These are phyloP conservation scores for Amniataba percoides DNA, from an alignment of 2,797 vertebrate genomes.

Conservation along the genomic window DNA sequence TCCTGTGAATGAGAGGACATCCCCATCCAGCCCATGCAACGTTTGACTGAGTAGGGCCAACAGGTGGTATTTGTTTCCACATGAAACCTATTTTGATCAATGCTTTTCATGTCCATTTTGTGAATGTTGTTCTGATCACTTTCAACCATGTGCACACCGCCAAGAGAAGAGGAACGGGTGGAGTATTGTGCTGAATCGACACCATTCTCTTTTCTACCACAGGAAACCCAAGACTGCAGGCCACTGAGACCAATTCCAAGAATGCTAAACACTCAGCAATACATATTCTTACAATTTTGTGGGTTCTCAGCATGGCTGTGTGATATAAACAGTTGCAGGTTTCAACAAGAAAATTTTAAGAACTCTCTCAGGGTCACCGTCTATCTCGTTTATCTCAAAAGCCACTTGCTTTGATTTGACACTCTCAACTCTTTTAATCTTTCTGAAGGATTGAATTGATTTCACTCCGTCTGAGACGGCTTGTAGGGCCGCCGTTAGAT, in stretches of 20 bases:
- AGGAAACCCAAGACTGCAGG: slow-evolving; percentile 64
- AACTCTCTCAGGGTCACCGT: slow-evolving; percentile 13
- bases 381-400: slow-evolving; percentile 50
- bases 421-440: slow-evolving; percentile 48
- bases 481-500: slow-evolving; percentile 44
- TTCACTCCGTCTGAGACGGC: slow-evolving; percentile 47
- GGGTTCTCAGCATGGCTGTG: slow-evolving; percentile 40
- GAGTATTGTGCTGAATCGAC: slow-evolving; percentile 19
- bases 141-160: slow-evolving; percentile 16
- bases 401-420: slow-evolving; percentile 18
- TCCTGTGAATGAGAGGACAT: slow-evolving; percentile 18
- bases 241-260: slow-evolving; percentile 53
- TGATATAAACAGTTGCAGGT: slow-evolving; percentile 55
- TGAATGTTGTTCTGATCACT: slow-evolving; percentile 5
- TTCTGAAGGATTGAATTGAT: slow-evolving; percentile 55
- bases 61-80: slow-evolving; percentile 12
- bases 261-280: slow-evolving; percentile 70
- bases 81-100: background rate
- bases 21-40: background rate
- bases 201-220: background rate
- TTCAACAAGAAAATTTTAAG: slow-evolving; percentile 41
- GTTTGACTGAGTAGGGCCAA: slow-evolving; percentile 4
- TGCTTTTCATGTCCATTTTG: slow-evolving; percentile 1
- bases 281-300: slow-evolving; percentile 58
- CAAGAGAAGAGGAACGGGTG: slow-evolving; percentile 1